phyloP scores from a whole-genome alignment of 2,113 vertebrate species.

The Trichomycterus rosablanca region DNA sequence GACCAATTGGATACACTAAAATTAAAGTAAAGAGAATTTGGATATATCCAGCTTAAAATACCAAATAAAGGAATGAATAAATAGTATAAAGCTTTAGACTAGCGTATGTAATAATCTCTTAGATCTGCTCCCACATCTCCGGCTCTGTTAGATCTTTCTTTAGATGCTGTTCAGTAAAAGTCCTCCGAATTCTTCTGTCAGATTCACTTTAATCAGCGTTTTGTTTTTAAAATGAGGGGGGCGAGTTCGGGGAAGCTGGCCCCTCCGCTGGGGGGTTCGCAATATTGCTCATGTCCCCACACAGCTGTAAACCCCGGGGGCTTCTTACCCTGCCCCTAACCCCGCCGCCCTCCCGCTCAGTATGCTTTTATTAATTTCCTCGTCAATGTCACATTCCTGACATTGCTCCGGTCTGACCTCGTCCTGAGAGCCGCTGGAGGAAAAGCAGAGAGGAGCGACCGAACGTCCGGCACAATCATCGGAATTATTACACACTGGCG shows the following conservation, averaged over 20 bases:
- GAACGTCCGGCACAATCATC: too few species aligned
- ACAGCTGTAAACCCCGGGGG: constrained; percentile 40
- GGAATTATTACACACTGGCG: too few species aligned
- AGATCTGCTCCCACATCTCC: background rate
- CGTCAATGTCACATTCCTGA: constrained; percentile 47
- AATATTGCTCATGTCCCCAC: constrained; percentile 30
- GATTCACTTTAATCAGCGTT: constrained; percentile 7
- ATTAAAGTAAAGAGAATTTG: too few species aligned
- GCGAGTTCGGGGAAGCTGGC: constrained; percentile 23
- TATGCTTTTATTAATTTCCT: constrained; percentile 50
- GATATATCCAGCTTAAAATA: too few species aligned
- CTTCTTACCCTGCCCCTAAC: constrained; percentile 23
- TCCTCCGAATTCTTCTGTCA: background rate
- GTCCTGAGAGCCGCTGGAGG: constrained; percentile 14
- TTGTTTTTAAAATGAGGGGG: constrained; percentile 19
- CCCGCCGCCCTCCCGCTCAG: constrained; percentile 29
- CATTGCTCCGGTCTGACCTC: constrained; percentile 28
- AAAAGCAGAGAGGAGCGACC: too few species aligned
- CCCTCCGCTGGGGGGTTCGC: background rate
- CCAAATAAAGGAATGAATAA: too few species aligned
- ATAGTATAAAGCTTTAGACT: background rate
- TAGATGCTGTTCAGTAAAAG: too few species aligned
- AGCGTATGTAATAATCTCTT: background rate
- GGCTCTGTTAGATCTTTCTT: background rate
- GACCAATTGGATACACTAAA: too few species aligned